Evolutionary conservation across 2,888 invertebrate genomes (phyloP), one percentile per base, ranked within the genome.

Genomic region (Aspidiotus destructor): DNA sequence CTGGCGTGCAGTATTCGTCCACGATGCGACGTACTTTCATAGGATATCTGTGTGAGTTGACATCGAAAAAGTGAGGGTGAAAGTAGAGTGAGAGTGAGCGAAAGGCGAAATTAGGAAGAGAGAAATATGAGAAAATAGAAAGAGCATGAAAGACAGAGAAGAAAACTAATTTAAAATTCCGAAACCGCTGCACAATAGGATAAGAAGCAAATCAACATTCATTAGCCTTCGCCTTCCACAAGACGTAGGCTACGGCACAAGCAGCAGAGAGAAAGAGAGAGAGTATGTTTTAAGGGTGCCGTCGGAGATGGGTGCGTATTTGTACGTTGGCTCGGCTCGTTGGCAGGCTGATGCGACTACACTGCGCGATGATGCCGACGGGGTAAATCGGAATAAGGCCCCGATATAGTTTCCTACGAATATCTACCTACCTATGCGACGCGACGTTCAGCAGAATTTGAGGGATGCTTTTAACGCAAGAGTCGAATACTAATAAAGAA

Each of bases 191-290:
- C 58, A 55, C 65, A 65, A 65, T 65, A 58, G 65, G 65, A 65
- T 65, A 65, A 65, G 65, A 65, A 65, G 65, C 65, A 65, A 65
- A 65, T 65, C 65, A 65, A 65, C 65, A 65, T 65, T 65, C 65
- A 65, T 65, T 65, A 65, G 65, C 44, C 44, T 65, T 65, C 65
- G 65, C 58, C 55, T 54, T 28, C 28, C 28, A 28, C 5, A 28
- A 28, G 28, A 55, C 65, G 42, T 58, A 42, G 42, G 48, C 48
- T 11, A 48, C 6, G 10, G 48, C 10, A 48, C 60, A 41, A 11
- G 42, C n/a, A 60, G 53, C 2, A 28, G 28, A 28, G 28, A 28
- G 58, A 48, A 55, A 44, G 28, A 44, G 60, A 60, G 44, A 41
- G 40, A 10, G n/a, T 6, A 60, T 15, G 15, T 15, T 40, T 40